A percentile compares a stretch with the other conserved stretches of the same genome.
These are phyloP conservation scores for Trachemys scripta DNA, from an alignment of 2,113 vertebrate genomes.

Conservation along the genomic window DNA sequence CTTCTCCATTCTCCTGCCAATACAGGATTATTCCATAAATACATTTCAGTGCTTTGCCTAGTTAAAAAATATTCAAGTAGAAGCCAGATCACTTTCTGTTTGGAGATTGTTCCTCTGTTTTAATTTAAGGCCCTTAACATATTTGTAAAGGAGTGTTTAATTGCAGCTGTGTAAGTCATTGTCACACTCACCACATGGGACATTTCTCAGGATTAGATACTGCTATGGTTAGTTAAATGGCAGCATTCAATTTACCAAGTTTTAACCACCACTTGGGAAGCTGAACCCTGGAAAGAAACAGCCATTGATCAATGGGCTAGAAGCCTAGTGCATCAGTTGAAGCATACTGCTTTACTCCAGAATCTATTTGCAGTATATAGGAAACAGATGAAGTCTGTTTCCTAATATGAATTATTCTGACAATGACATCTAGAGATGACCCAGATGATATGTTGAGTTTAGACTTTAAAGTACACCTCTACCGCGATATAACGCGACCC, in stretches of 20 bases:
- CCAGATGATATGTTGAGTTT: background rate
- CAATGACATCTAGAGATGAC: background rate
- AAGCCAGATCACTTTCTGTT: background rate
- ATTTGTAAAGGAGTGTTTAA: background rate
- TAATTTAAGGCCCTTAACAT: conserved; percentile 21
- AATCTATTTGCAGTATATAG: background rate
- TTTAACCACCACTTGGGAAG: background rate
- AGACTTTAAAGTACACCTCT: background rate
- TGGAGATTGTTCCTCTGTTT: background rate
- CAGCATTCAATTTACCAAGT: background rate
- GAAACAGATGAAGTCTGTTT: background rate
- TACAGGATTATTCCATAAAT: background rate
- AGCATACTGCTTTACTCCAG: background rate
- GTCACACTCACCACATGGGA: background rate
- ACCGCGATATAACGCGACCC: no score
- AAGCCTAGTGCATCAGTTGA: background rate
- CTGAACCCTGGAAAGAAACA: conserved; percentile 5
- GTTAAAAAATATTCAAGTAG: background rate
- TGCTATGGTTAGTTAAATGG: background rate
- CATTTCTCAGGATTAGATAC: background rate
- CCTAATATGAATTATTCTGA: background rate
- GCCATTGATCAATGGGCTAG: background rate
- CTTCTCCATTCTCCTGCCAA: conserved; percentile 1
- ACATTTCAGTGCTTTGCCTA: background rate
- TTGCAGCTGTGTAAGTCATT: background rate